phyloP scores from a whole-genome alignment of 2,113 vertebrate genomes.

The Chiloscyllium plagiosum region DNA sequence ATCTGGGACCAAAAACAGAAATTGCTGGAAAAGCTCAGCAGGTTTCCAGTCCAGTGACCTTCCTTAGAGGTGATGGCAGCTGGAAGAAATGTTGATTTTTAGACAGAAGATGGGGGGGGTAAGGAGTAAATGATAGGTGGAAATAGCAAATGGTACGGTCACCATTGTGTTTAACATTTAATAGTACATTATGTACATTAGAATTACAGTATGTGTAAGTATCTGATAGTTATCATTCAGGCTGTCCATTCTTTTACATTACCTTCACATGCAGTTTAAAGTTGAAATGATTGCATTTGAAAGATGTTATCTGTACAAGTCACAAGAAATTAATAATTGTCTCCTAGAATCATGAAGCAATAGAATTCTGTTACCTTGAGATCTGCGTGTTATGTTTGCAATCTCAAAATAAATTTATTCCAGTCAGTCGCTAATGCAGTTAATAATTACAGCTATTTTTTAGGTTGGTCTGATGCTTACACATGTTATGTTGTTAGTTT shows the following conservation, averaged over 20 bases:
- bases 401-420: background rate
- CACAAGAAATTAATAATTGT: background rate
- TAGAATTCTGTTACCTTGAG: background rate
- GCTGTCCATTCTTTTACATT: background rate
- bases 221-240: background rate
- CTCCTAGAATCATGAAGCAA: background rate
- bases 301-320: background rate
- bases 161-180: background rate
- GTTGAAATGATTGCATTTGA: background rate
- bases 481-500: background rate
- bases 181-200: background rate
- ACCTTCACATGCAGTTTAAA: background rate
- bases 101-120: no score
- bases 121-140: no score
- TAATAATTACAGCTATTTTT: background rate
- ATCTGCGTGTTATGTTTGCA: background rate
- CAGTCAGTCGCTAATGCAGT: background rate
- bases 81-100: no score
- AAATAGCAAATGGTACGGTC: background rate
- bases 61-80: no score
- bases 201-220: no score
- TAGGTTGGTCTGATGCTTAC: background rate
- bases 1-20: no score
- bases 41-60: no score
- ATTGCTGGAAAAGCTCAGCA: no score